Percentiles rank a stretch among this genome's conserved stretches.
phyloP scores from a whole-genome alignment of 2,113 vertebrate genomes.

The Phaethon lepturus region DNA sequence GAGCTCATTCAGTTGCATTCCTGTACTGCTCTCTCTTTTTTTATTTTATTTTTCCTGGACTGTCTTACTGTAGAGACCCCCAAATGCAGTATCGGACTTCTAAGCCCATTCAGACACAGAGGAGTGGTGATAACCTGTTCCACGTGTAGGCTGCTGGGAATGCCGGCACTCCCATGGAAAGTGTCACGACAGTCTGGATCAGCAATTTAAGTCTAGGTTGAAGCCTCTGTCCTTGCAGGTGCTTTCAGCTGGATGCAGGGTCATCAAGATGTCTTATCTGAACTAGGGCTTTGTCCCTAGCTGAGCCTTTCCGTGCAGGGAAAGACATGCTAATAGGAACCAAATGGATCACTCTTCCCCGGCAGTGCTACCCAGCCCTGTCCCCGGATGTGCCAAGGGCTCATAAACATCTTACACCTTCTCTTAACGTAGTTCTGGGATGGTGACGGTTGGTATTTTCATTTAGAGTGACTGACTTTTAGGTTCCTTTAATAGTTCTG shows the following conservation, averaged over 20 bases:
- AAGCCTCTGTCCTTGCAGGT: not conserved
- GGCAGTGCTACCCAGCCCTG: not conserved
- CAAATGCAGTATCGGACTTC: not conserved
- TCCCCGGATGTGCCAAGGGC: not conserved
- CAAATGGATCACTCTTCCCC: not conserved
- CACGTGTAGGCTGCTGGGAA: rapidly evolving
- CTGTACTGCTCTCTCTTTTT: not conserved
- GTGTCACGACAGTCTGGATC: not conserved
- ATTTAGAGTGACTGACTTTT: not conserved
- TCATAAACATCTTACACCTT: not conserved
- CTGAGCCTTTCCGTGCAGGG: not conserved
- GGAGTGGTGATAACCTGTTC: not conserved
- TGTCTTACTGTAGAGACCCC: not conserved
- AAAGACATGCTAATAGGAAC: not conserved
- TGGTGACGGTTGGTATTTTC: not conserved
- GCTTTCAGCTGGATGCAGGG: not conserved
- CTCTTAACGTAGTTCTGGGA: not conserved
- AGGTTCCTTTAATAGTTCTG: not conserved
- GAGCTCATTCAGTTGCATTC: conserved; percentile 7
- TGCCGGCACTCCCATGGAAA: not conserved
- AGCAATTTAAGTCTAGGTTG: not conserved
- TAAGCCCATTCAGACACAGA: not conserved
- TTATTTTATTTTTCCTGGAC: not conserved
- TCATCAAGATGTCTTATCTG: not conserved
- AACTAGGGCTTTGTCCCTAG: not conserved